These are phyloP conservation scores for Macrosiphum euphorbiae DNA, from an alignment of 2,888 invertebrate species.

Conservation along the genomic window DNA sequence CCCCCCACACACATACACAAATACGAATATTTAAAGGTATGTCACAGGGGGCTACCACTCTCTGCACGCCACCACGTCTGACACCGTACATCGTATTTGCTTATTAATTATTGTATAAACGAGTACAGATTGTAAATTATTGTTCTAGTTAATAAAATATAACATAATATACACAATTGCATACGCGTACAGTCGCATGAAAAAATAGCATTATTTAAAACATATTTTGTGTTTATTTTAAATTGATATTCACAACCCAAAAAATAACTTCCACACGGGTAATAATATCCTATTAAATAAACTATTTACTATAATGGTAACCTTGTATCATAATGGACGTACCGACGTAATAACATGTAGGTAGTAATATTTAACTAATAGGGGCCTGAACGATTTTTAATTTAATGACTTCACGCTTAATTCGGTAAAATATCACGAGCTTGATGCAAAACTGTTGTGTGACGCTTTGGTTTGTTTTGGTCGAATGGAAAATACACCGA, in stretches of 20 bases:
- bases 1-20: not conserved
- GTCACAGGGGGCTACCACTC: not conserved
- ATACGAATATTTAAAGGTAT: not conserved
- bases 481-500: not conserved
- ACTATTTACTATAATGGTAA: not conserved
- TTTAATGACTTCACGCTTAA: not conserved
- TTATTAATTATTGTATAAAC: too few relatives aligned
- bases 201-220: not conserved
- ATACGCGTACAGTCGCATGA: not conserved
- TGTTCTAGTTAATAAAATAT: too few relatives aligned
- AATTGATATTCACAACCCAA: not conserved
- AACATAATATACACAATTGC: too few relatives aligned
- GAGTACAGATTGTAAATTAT: too few relatives aligned
- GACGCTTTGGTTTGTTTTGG: not conserved
- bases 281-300: constrained; percentile 5
- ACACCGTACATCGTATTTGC: not conserved
- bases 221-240: not conserved
- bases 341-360: not conserved
- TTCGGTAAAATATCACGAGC: not conserved
- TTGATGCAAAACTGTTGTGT: not conserved
- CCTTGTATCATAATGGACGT: not conserved
- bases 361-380: not conserved
- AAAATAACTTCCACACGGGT: not conserved
- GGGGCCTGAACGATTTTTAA: constrained; percentile 2
- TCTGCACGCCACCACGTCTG: not conserved